phyloP scores from a whole-genome alignment of 92 coral and sea anemone species.

The Nematostella vectensis region DNA sequence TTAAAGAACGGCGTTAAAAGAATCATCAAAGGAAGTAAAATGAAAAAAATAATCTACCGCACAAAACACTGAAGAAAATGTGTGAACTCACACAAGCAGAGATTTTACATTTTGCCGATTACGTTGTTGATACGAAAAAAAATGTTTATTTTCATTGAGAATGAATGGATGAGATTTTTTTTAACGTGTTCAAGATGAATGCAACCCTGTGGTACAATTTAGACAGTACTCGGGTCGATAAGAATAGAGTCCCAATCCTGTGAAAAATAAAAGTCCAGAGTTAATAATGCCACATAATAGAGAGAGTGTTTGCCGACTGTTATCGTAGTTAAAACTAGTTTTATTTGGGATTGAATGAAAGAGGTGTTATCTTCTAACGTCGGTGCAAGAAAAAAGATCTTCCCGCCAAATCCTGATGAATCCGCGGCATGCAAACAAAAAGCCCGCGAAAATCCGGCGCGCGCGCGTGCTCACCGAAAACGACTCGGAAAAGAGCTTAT shows the following conservation, averaged over 20 bases:
- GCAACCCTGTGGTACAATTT: no score
- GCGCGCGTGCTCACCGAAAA: not conserved
- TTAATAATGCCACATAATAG: conserved; percentile 19
- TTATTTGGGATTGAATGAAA: conserved; percentile 8
- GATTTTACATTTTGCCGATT: no score
- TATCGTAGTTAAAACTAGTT: conserved; percentile 23
- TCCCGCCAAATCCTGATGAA: conserved; percentile 15
- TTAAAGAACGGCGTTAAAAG: no score
- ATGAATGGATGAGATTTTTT: no score
- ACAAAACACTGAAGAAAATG: no score
- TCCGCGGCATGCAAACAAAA: not conserved
- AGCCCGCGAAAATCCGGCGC: not conserved
- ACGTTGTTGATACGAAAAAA: no score
- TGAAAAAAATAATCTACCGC: no score
- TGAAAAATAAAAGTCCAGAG: conserved; percentile 5
- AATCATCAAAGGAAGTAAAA: no score
- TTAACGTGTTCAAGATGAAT: no score
- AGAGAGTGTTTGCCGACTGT: conserved; percentile 34
- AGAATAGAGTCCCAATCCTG: not conserved
- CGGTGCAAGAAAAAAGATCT: conserved; percentile 11
- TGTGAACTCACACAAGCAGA: no score
- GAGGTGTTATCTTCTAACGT: conserved; percentile 13
- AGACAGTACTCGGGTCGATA: no score
- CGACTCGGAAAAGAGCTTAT: not conserved
- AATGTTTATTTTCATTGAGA: no score